Conservation (phyloP, 2,797 vertebrate species). For the Sphenopsis melanotis region DNA sequence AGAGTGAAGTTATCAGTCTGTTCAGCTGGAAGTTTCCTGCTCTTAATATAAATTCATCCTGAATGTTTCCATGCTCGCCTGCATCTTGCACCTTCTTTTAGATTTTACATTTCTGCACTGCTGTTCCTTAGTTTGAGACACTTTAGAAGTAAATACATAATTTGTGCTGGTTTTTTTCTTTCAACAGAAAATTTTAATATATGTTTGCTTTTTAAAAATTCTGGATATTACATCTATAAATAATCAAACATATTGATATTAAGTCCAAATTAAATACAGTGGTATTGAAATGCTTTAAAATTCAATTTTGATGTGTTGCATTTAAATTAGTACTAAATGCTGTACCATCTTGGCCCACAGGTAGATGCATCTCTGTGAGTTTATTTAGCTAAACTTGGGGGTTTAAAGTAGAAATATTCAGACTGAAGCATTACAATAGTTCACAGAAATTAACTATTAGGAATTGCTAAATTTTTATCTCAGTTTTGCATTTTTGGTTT, state of each 20-base stretch:
- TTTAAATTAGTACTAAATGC: neutral
- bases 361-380: neutral
- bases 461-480: neutral
- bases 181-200: neutral
- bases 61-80: neutral
- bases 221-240: neutral
- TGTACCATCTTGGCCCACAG: accelerated
- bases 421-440: neutral
- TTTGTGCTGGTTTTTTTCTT: neutral
- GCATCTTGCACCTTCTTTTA: neutral
- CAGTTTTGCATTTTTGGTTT: neutral
- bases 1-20: neutral
- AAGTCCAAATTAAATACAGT: neutral
- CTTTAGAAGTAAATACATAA: neutral
- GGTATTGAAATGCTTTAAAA: neutral
- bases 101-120: neutral
- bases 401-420: neutral
- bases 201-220: neutral
- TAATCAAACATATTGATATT: neutral
- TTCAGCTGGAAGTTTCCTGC: neutral
- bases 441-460: neutral
- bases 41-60: neutral
- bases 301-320: neutral
- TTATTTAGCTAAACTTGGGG: neutral
- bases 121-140: neutral